Percentiles rank a stretch among this genome's conserved stretches.
phyloP scores from a whole-genome alignment of 2,113 vertebrate genomes.

The Carettochelys insculpta region DNA sequence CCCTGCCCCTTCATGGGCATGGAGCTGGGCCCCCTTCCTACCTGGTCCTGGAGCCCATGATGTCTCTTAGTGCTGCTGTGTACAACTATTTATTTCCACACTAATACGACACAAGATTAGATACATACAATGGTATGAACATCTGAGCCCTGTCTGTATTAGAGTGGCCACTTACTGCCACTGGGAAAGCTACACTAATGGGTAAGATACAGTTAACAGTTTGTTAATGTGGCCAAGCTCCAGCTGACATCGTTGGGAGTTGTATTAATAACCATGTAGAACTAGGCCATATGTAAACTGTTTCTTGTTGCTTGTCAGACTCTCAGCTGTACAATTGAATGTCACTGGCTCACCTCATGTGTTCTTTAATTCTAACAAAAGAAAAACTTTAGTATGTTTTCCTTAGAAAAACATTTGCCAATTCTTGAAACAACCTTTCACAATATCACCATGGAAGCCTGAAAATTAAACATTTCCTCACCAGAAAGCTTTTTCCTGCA shows the following conservation, averaged over 20 bases:
- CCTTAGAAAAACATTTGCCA: constrained; percentile 5
- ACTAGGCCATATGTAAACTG: neutral
- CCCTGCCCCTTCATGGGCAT: too few species aligned
- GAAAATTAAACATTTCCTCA: neutral
- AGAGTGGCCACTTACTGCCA: neutral
- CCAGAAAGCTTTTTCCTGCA: neutral
- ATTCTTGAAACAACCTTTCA: neutral
- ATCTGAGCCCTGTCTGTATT: neutral
- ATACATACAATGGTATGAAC: neutral
- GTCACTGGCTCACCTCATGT: neutral
- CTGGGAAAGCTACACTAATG: neutral
- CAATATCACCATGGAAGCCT: neutral
- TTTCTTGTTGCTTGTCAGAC: constrained; percentile 23
- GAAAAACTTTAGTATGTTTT: neutral
- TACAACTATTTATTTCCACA: neutral
- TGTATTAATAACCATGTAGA: neutral
- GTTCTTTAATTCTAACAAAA: constrained; percentile 5
- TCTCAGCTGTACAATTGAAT: neutral
- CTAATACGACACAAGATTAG: neutral
- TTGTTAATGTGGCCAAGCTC: neutral
- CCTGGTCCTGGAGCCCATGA: too few species aligned
- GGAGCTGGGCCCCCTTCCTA: too few species aligned
- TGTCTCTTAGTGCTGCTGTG: too few species aligned
- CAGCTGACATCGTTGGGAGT: neutral
- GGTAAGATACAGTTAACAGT: neutral